Base-by-base conservation (phyloP, 1,140 invertebrate genomes). In the Wiebesia pumilae region DNA sequence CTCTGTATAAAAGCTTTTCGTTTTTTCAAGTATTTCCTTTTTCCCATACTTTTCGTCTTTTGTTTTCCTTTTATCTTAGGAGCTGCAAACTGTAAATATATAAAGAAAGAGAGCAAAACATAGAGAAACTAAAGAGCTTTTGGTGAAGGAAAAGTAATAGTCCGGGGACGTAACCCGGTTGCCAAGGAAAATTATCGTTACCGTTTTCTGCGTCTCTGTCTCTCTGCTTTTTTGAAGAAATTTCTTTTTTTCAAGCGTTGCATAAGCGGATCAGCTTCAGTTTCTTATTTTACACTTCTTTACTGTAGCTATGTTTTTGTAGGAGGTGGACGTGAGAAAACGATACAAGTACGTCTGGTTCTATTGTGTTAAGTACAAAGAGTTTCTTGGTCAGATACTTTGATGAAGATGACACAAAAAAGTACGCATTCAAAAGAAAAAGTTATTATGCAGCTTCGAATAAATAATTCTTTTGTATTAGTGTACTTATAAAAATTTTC, bases 201-300 rank as follows among this genome's bases (percentile, higher is more conserved):
- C 71, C 24, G 24, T 75, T 40, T 16, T 43, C 69, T n/a, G 21
- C 30, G 40, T 47, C 27, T 77, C 77, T 35, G n/a, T 19, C 24
- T 35, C n/a, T 3, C 38, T 78, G 43, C 47, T 78, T 54, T 78
- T 54, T 33, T n/a, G 38, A 54, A 38, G 54, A 83, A 54, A 54
- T 51, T 85, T 87, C 88, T 88, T 88, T 21, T 62, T 27, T 4
- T 54, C 54, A 69, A 67, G 21, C 35, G 47, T 47, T 47, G n/a
- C 40, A 43, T 21, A 65, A 77, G 38, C n/a, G 14, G 58, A 65
- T 51, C 38, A 24, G 73, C 38, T 69, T 27, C 40, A 69, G 6
- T 82, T 33, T 79, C 38, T 82, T 82, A 38, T 69, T 30, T 81
- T 67, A 67, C 24, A n/a, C 54, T 81, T 40, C 21, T 65, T 81